Evolutionary conservation across 2,113 vertebrate species (phyloP), one percentile per base, ranked within the genome.

Genomic region (Myotis brandtii): DNA sequence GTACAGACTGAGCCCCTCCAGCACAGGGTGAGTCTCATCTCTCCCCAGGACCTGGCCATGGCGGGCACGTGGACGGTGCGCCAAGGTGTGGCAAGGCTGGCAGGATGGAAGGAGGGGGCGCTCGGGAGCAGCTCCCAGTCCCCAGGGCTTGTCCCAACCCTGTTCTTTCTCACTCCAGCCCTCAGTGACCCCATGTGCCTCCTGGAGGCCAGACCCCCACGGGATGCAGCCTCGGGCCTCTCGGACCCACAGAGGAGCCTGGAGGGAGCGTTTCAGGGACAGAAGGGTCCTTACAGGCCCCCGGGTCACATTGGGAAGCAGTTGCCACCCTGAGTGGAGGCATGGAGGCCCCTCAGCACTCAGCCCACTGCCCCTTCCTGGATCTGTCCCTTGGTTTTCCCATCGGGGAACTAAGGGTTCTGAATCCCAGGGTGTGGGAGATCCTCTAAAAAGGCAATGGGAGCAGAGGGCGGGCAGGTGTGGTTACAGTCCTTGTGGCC

Each of bases 21-120:
- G 80, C 83, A 79, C 34, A 83, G 12, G 23, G 18, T 66, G 17
- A 54, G 67, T 37, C 94, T 92, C 66, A 94, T 32, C 82, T 95
- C 95, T 92, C 96, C 64, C 27, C n/a, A n/a, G 95, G 91, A 72
- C 90, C 89, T 50, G 77, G 34, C 67, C 62, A 20, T 81, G 17
- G 23, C 14, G 20, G 17, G 62, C 70, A 27, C 0, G 0, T 0
- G 75, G 46, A 48, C 14, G 52, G 37, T 11, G 11, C 16, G 34
- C 18, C 1, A 6, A 54, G n/a, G 25, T 18, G 1, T 20, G 43
- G 34, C 40, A 62, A 18, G 30, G 5, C 20, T 25, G 10, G 18
- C 9, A n/a, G 40, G 40, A 9, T 43, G 48, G 9, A 43, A 50
- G 64, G 32, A 11, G 48, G 32, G 32, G 25, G 18, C 8, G 21